Base-by-base conservation (phyloP, 2,888 invertebrate genomes). In the Macrophya annulata region DNA sequence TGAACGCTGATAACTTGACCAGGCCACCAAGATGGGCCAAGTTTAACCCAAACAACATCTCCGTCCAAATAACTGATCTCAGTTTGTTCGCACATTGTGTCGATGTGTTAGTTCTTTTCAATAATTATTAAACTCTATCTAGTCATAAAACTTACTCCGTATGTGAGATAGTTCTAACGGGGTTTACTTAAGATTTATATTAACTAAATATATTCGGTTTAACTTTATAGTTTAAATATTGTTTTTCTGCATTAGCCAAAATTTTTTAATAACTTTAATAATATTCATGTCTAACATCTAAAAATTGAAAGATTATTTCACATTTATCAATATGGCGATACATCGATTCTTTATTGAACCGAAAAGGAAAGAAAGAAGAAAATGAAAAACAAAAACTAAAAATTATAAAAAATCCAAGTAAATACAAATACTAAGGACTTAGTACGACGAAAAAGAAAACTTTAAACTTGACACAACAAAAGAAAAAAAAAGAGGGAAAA, bases 11-110 rank as follows among this genome's bases (percentile, higher is more conserved):
- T 95, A 86, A 98, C 97, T 93, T 97, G 96, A 15, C 97, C 97
- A 43, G 98, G 98, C 98, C 98, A 98, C 97, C 97, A 98, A 90
- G 96, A 96, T 65, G 96, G 95, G 62, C 97, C 96, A 87, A 97
- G 93, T 93, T 97, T 98, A 31, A 97, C 97, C 98, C 98, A 98
- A 87, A 98, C 98, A 90, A 97, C 95, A 90, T 98, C 97, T 84
- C 97, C 97, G 89, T 96, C 96, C 90, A 95, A 94, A 94, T 96
- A 97, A 91, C 93, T 94, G 89, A 95, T 95, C 94, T 95, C 95
- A 90, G 95, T 95, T 94, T 96, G 96, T 90, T 96, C 96, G 94
- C 96, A 96, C 96, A 96, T 96, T 94, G 92, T 93, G 85, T 89
- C 87, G 62, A 21, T 62, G 21, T 25, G 59, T 12, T 25, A 25